Evolutionary conservation across 2,888 invertebrate genomes (phyloP).

Genomic region (Cheiracanthium punctorium): DNA sequence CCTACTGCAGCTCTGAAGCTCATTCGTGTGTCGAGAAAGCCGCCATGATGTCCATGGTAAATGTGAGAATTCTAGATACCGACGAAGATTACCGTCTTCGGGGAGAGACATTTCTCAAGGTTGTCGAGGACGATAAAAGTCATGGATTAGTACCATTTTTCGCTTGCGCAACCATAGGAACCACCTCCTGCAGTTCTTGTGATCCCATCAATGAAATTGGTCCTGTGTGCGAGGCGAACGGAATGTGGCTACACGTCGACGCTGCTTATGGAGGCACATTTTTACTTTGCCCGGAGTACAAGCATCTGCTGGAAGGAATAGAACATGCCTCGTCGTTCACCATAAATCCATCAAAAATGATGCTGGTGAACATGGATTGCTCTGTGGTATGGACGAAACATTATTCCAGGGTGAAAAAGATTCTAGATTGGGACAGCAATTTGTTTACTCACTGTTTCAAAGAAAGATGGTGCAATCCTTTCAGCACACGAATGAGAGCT

Average conservation of each 20-base stretch:
- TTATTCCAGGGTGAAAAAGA: neutral
- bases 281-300: conserved; percentile 96
- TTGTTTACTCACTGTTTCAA: no score
- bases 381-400: conserved; percentile 94
- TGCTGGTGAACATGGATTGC: conserved; percentile 97
- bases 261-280: conserved; percentile 98
- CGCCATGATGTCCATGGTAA: conserved; percentile 94
- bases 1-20: conserved; percentile 80
- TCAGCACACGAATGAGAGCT: conserved; percentile 94
- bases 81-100: conserved; percentile 88
- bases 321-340: conserved; percentile 96
- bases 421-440: no score
- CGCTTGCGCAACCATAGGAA: conserved; percentile 96
- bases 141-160: conserved; percentile 97
- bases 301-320: conserved; percentile 80
- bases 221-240: conserved; percentile 82
- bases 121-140: conserved; percentile 86
- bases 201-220: conserved; percentile 94
- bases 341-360: conserved; percentile 97
- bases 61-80: conserved; percentile 89
- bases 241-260: conserved; percentile 92
- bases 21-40: conserved; percentile 95
- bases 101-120: conserved; percentile 87
- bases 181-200: conserved; percentile 97
- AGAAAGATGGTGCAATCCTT: conserved; percentile 94